phyloP scores from a whole-genome alignment of 2,113 vertebrate genomes.

The Gadus macrocephalus region DNA sequence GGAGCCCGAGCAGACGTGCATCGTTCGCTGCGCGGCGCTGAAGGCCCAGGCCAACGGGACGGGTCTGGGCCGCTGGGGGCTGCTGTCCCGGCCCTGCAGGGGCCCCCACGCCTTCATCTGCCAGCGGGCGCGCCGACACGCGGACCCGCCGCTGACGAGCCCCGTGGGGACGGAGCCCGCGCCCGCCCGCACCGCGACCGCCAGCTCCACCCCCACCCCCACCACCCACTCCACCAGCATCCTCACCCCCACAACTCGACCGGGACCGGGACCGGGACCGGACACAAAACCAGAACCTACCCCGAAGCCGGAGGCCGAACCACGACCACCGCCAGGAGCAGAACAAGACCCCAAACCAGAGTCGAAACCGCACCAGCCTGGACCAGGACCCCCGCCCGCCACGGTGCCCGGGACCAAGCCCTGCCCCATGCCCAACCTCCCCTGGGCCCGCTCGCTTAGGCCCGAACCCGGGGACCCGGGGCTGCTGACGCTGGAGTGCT shows the following conservation, averaged over 20 bases:
- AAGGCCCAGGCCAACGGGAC: not conserved
- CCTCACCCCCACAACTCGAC: not conserved
- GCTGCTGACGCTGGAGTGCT: not conserved
- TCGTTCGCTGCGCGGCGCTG: slow-evolving; percentile 50
- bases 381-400: too few species aligned
- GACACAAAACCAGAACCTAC: too few species aligned
- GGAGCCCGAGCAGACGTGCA: slow-evolving; percentile 48
- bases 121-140: slow-evolving; percentile 5
- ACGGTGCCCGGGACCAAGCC: not conserved
- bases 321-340: not conserved
- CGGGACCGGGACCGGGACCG: not conserved
- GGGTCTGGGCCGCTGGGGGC: slow-evolving; percentile 1
- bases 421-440: not conserved
- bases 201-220: not conserved
- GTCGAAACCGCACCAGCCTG: too few species aligned
- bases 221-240: not conserved
- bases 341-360: not conserved
- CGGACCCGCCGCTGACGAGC: too few species aligned
- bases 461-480: not conserved
- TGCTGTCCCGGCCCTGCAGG: slow-evolving; percentile 30
- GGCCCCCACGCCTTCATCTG: slow-evolving; percentile 28
- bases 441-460: not conserved
- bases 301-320: too few species aligned
- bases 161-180: not conserved
- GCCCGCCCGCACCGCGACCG: not conserved